A percentile compares a stretch with the other conserved stretches of the same genome.
These are phyloP conservation scores for Chlamydotis undulata DNA, from an alignment of 2,113 vertebrate genomes.

Conservation along the genomic window DNA sequence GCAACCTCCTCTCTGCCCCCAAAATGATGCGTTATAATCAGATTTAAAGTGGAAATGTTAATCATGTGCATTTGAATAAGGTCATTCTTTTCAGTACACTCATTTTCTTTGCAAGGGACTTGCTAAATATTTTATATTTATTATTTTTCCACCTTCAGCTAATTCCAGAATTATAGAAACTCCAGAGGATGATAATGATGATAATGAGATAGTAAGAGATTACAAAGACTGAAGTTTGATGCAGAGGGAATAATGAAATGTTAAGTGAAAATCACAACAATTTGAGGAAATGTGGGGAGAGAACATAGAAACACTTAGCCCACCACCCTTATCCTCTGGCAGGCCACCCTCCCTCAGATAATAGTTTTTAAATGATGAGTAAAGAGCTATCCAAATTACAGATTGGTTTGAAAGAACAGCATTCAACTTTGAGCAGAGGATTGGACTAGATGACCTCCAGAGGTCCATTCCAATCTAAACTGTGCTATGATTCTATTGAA, in stretches of 20 bases:
- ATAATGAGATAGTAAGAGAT: not conserved
- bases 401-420: not conserved
- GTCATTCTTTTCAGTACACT: not conserved
- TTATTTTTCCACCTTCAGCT: conserved; percentile 2
- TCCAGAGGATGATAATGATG: not conserved
- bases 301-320: not conserved
- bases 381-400: not conserved
- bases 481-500: not conserved
- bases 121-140: conserved; percentile 31
- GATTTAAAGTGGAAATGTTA: not conserved
- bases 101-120: not conserved
- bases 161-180: not conserved
- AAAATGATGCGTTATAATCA: not conserved
- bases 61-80: conserved; percentile 1
- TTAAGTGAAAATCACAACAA: not conserved
- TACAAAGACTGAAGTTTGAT: not conserved
- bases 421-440: not conserved
- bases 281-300: not conserved
- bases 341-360: not conserved
- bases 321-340: not conserved
- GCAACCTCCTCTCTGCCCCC: not conserved
- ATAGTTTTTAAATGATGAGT: not conserved
- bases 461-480: not conserved
- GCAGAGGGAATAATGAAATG: not conserved
- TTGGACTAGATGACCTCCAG: not conserved